Evolutionary conservation across 2,888 invertebrate species (phyloP), one percentile per base, ranked within the genome.

Genomic region (Agriopis leucophaearia): DNA sequence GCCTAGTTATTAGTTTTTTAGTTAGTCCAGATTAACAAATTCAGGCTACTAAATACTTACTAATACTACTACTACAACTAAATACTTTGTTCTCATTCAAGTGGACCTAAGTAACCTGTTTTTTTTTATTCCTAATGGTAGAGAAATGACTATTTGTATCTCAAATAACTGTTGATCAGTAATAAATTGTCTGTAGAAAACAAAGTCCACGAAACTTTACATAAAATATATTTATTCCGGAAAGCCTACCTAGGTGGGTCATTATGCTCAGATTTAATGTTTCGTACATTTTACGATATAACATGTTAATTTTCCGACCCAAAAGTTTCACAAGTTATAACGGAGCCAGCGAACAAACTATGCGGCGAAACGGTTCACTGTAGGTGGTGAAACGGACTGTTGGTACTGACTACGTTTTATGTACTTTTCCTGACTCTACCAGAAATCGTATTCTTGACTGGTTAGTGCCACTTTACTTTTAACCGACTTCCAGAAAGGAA

Each of bases 271-370:
- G 70, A 74, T 70, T 77, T 76, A 74, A 76, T 76, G 73, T 69
- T 67, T 71, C 70, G 66, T 68, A 73, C 70, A 66, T 66, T 62
- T 73, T 67, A 69, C 71, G 69, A 66, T 51, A 71, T 71, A 74
- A 75, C 74, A 75, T 77, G 78, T 76, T 77, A 78, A 78, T 78
- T 75, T 78, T 74, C 76, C 68, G 74, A 74, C 78, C 78, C 78
- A 73, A 77, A 78, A 78, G 75, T 78, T 78, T 60, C 66, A 66
- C 71, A 72, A 77, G 74, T 76, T 75, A 76, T 73, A 50, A 63
- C 58, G 65, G 57, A 66, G 62, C 60, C 47, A 47, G 56, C 52
- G 57, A 54, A 67, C 67, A 67, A 67, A 67, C 63, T 67, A 63
- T 67, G 54, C 58, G 35, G 63, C 10, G 51, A 42, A 63, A 48